Conservation (phyloP, 1,140 invertebrate genomes). For the Achatina immaculata region DNA sequence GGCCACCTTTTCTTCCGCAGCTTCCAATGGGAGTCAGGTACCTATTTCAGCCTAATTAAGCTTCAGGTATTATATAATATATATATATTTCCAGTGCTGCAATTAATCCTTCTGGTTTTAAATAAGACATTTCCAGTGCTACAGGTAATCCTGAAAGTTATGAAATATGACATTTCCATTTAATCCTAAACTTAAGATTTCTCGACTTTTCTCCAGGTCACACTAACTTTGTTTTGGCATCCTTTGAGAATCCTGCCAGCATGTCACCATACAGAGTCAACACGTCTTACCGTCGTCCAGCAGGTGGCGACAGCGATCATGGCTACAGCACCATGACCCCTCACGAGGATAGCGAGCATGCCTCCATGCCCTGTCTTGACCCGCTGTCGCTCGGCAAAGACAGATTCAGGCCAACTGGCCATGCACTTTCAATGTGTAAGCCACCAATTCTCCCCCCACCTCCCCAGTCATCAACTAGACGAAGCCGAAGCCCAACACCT, state of each 20-base stretch:
- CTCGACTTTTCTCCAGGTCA: slow-evolving; percentile 56
- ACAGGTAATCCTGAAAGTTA: too few species aligned
- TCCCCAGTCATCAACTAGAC: slow-evolving; percentile 54
- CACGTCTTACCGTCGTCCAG: slow-evolving; percentile 82
- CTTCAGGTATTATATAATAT: too few species aligned
- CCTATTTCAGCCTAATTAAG: too few species aligned
- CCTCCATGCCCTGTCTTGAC: slow-evolving; percentile 75
- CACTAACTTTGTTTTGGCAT: slow-evolving; percentile 70
- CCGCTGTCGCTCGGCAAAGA: slow-evolving; percentile 73
- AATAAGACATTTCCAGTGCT: too few species aligned
- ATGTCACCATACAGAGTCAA: slow-evolving; percentile 90
- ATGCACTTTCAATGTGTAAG: slow-evolving; percentile 48
- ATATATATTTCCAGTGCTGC: too few species aligned
- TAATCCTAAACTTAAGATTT: too few species aligned
- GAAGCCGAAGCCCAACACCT: slow-evolving; percentile 64
- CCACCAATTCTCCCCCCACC: slow-evolving; percentile 62
- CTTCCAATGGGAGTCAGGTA: too few species aligned
- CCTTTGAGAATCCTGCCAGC: slow-evolving; percentile 75
- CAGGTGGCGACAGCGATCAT: slow-evolving; percentile 88
- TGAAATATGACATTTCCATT: too few species aligned
- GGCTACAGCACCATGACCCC: slow-evolving; percentile 96
- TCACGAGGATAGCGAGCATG: slow-evolving; percentile 80
- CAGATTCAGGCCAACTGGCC: slow-evolving; percentile 64
- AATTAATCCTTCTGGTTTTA: too few species aligned
- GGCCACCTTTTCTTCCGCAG: too few species aligned